Percentiles rank a stretch among this genome's conserved stretches.
Evolutionary conservation across 2,797 vertebrate genomes (phyloP).

Genomic region (Carduelis carduelis): DNA sequence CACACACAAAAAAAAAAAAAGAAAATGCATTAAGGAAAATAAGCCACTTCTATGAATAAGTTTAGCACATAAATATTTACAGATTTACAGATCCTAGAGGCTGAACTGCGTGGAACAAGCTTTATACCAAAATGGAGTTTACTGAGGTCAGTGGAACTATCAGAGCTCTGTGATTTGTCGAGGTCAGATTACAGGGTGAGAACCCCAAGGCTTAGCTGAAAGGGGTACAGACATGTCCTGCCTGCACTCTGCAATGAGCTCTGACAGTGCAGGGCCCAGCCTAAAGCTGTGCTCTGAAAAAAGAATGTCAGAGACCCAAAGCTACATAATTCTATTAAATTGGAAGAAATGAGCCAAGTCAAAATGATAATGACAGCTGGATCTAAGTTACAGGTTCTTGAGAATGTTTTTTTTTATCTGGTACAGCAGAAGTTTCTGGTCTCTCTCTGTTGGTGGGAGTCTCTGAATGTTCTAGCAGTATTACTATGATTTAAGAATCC

Average conservation of each 20-base stretch:
- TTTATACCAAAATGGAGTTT: not conserved
- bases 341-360: not conserved
- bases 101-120: not conserved
- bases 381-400: not conserved
- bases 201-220: not conserved
- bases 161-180: not conserved
- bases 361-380: not conserved
- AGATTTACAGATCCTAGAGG: not conserved
- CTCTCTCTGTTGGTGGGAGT: not conserved
- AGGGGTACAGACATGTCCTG: not conserved
- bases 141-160: not conserved
- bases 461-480: not conserved
- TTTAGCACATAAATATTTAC: not conserved
- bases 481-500: not conserved
- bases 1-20: not conserved
- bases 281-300: not conserved
- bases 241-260: not conserved
- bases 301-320: not conserved
- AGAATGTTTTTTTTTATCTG: not conserved
- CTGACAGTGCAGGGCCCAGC: not conserved
- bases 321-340: not conserved
- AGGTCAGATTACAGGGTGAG: not conserved
- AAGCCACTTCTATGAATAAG: not conserved
- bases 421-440: not conserved
- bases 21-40: not conserved